A percentile compares a stretch with the other conserved stretches of the same genome.
These are phyloP conservation scores for Caprella mutica DNA, from an alignment of 2,888 invertebrate genomes.

Conservation along the genomic window DNA sequence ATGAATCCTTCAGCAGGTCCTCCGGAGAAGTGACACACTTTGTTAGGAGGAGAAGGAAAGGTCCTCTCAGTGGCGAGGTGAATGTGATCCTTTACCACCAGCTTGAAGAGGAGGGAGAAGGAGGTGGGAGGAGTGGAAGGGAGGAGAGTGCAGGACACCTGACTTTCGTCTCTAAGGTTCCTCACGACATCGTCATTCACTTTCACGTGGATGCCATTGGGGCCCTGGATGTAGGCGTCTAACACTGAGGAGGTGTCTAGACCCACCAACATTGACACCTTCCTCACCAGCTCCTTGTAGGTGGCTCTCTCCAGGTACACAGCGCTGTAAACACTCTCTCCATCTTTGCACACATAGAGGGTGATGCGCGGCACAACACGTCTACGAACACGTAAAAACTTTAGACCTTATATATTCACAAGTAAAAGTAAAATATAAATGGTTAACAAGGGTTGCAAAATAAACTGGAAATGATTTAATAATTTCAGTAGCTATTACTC, in stretches of 20 bases:
- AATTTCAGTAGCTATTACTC: too few relatives aligned
- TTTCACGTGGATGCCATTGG: conserved; percentile 68
- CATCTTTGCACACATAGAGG: conserved; percentile 65
- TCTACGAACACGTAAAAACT: conserved; percentile 41
- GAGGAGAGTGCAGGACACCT: too few relatives aligned
- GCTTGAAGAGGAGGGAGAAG: too few relatives aligned
- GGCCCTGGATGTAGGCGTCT: conserved; percentile 65
- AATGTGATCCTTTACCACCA: too few relatives aligned
- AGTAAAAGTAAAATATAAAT: background rate
- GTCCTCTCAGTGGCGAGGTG: too few relatives aligned
- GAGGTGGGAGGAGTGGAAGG: too few relatives aligned
- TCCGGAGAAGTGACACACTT: too few relatives aligned
- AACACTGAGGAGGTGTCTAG: conserved; percentile 41
- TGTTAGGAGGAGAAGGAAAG: too few relatives aligned
- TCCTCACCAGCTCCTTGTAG: conserved; percentile 53
- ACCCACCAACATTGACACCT: conserved; percentile 52
- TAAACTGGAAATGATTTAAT: too few relatives aligned
- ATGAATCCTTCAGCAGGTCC: too few relatives aligned
- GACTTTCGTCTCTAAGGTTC: too few relatives aligned
- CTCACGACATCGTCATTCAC: conserved; percentile 79
- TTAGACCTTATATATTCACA: background rate
- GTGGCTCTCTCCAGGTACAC: conserved; percentile 61
- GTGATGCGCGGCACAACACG: conserved; percentile 64
- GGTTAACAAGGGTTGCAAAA: background rate
- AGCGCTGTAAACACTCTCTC: conserved; percentile 58